A percentile compares a stretch with the other conserved stretches of the same genome.
phyloP scores from a whole-genome alignment of 2,797 vertebrate genomes.

The Muscicapa comitata region DNA sequence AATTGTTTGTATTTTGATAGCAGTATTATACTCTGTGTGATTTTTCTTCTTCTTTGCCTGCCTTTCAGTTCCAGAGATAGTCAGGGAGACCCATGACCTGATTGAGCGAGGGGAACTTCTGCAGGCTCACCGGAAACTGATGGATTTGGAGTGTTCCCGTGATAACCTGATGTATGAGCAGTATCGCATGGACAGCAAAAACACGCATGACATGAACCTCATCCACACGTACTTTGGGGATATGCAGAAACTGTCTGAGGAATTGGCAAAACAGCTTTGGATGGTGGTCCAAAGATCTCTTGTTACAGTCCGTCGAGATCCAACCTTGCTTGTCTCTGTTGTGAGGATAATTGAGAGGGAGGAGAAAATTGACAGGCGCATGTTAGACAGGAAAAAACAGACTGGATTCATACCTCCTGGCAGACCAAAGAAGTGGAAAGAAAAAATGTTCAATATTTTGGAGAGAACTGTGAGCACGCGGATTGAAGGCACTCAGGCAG shows the following conservation, averaged over 20 bases:
- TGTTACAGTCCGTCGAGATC: conserved; percentile 90
- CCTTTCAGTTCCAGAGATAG: conserved; percentile 90
- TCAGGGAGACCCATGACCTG: conserved; percentile 86
- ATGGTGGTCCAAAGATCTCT: conserved; percentile 93
- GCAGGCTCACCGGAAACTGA: conserved; percentile 91
- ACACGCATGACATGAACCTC: conserved; percentile 91
- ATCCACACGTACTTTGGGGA: conserved; percentile 91
- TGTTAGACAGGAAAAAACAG: conserved; percentile 93
- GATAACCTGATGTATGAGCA: conserved; percentile 98
- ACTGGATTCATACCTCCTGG: conserved; percentile 92
- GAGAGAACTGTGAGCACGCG: conserved; percentile 89
- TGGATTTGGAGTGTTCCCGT: conserved; percentile 95
- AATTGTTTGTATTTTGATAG: neutral
- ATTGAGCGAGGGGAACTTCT: conserved; percentile 90
- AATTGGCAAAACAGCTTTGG: conserved; percentile 94
- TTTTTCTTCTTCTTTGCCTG: neutral
- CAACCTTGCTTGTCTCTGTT: conserved; percentile 93
- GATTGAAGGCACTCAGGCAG: conserved; percentile 91
- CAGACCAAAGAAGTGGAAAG: conserved; percentile 93
- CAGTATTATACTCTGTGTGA: neutral
- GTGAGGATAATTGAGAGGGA: conserved; percentile 97
- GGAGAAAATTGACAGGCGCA: conserved; percentile 91
- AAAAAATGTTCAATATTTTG: conserved; percentile 89
- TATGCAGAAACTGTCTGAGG: conserved; percentile 90
- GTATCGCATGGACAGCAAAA: conserved; percentile 95